These are phyloP conservation scores for Sminthurides aquaticus DNA, from an alignment of 2,888 invertebrate species.

Conservation along the genomic window DNA sequence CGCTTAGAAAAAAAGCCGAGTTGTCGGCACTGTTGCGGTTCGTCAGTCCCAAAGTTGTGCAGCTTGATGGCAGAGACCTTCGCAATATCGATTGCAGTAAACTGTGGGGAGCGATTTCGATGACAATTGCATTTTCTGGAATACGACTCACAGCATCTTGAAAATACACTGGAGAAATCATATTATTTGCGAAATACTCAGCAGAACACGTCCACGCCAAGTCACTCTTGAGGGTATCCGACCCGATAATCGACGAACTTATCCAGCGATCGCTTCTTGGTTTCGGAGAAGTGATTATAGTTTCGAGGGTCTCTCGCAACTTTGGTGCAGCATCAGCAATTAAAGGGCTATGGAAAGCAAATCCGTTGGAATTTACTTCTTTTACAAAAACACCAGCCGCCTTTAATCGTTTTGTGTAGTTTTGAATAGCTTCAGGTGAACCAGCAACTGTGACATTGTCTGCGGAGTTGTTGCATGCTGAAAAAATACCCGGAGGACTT, in stretches of 20 bases:
- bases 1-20: conserved; percentile 55
- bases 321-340: conserved; percentile 76
- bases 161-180: conserved; percentile 51
- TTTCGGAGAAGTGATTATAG: conserved; percentile 53
- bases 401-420: conserved; percentile 61
- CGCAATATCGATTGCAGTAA: conserved; percentile 52
- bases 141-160: conserved; percentile 53
- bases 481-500: conserved; percentile 68
- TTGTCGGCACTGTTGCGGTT: conserved; percentile 51
- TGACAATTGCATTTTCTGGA: conserved; percentile 51
- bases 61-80: conserved; percentile 49
- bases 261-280: conserved; percentile 51
- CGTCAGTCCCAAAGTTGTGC: conserved; percentile 51
- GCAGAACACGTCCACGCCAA: conserved; percentile 52
- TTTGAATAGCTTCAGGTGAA: conserved; percentile 60
- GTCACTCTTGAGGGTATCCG: conserved; percentile 49
- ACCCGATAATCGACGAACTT: conserved; percentile 53
- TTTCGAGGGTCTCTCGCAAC: conserved; percentile 65
- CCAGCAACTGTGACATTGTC: conserved; percentile 94
- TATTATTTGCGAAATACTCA: conserved; percentile 54
- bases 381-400: conserved; percentile 73
- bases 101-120: conserved; percentile 49
- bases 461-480: conserved; percentile 88
- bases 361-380: conserved; percentile 73
- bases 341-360: conserved; percentile 87